Evolutionary conservation across 2,888 invertebrate genomes (phyloP), one percentile per base, ranked within the genome.

Genomic region (Nomada goodeniana): DNA sequence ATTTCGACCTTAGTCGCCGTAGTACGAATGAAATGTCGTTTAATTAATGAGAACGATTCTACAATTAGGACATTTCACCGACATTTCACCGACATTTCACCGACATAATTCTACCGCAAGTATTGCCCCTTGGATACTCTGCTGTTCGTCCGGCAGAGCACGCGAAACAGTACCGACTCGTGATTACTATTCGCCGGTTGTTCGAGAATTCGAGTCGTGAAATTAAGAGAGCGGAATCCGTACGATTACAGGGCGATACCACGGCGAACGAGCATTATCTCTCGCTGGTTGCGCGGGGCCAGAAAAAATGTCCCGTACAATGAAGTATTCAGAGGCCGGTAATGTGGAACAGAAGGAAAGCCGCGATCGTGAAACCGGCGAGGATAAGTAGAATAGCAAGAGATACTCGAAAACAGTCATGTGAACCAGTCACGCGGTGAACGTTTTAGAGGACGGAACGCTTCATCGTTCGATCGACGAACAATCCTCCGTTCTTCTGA

Each of bases 271-370:
- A 47, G 13, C 5, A 18, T 75, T 47, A 68, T 78, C 61, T 67
- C 55, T 52, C 20, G 36, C 5, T 50, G 29, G 36, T 44, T 15
- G 53, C 11, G 18, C 15, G 23, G 20, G 26, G 5, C 2, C n/a
- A 15, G 77, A 76, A 55, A 57, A 50, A 50, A 18, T 55, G 42
- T 23, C 53, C 18, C n/a, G 72, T 63, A 73, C 80, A 73, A 79
- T 52, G 61, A 29, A 79, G 80, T 73, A 80, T 73, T 72, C 72
- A 73, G 65, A 72, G 55, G 9, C 80, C 67, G 80, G 29, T 79
- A 80, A 80, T 80, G 80, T 73, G 52, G 80, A 80, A 79, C 80
- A 80, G 80, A 79, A 76, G 76, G 63, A 80, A 80, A 80, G 80
- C 80, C 72, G 36, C 64, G 64, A 73, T 74, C 60, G 72, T 55